Conservation (phyloP, 2,888 invertebrate genomes). For the Cacoxenus indagator region DNA sequence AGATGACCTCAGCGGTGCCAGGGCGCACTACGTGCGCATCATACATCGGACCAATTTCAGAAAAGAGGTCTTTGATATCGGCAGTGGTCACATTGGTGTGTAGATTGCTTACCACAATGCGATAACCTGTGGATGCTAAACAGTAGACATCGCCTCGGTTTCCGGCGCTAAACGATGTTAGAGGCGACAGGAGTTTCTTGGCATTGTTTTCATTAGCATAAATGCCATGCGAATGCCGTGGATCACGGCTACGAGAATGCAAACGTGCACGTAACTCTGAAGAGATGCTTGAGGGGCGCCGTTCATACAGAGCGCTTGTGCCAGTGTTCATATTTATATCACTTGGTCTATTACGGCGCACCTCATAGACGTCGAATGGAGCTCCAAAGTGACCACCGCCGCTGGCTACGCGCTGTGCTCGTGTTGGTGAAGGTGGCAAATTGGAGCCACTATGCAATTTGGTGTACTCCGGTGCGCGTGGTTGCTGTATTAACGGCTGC, state of each 20-base stretch:
- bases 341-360: slow-evolving; percentile 58
- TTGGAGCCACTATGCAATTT: background rate
- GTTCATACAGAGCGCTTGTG: slow-evolving; percentile 38
- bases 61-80: slow-evolving; percentile 94
- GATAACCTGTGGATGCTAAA: slow-evolving; percentile 74
- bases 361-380: slow-evolving; percentile 68
- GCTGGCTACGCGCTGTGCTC: background rate
- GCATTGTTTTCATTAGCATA: slow-evolving; percentile 63
- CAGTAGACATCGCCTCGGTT: background rate
- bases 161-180: slow-evolving; percentile 20
- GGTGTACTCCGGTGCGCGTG: background rate
- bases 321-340: slow-evolving; percentile 37
- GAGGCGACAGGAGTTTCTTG: slow-evolving; percentile 21
- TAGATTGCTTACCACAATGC: slow-evolving; percentile 92
- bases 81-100: slow-evolving; percentile 88
- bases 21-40: slow-evolving; percentile 87
- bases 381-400: slow-evolving; percentile 45
- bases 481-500: slow-evolving; percentile 23
- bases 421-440: slow-evolving; percentile 2
- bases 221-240: slow-evolving; percentile 68
- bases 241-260: slow-evolving; percentile 65
- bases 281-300: slow-evolving; percentile 65
- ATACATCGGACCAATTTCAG: slow-evolving; percentile 89
- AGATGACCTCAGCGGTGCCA: slow-evolving; percentile 93
- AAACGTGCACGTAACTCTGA: slow-evolving; percentile 69